Evolutionary conservation across 2,888 invertebrate genomes (phyloP), one percentile per base, ranked within the genome.

Genomic region (Hydroisotoma schaefferi): DNA sequence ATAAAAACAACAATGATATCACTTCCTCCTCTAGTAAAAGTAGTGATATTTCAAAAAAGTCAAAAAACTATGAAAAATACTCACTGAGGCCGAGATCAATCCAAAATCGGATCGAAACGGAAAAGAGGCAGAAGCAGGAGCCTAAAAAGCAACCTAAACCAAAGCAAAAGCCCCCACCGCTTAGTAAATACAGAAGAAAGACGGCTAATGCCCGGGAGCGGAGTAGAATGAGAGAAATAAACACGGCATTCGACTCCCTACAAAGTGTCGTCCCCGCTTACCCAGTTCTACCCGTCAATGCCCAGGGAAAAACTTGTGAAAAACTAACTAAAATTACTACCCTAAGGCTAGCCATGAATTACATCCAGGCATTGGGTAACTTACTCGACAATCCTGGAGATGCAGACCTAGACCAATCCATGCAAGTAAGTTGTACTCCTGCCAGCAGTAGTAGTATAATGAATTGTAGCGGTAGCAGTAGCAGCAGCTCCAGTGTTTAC

Each of bases 251-350:
- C 77, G 92, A 92, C 75, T 83, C 85, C 1, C 80, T 94, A 8
- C 81, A 90, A 25, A 81, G 83, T 18, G 88, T 87, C 25, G 86
- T 94, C 12, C 93, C 93, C 1, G 74, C 73, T 22, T 76, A 61
- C 73, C 77, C 48, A 56, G 58, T 64, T 40, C 66, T 66, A 47
- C 74, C 70, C 8, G 68, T 63, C 46, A 71, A 70, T 46, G 68
- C 71, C 40, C 72, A 69, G 22, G 73, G 73, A 47, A 71, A 72
- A 60, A 71, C 40, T 85, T 68, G 85, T 76, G 89, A 90, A 75
- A 90, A 90, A 76, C 80, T 90, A 67, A 93, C 93, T 49, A 93
- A 93, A 79, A 93, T 93, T 72, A 90, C 92, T 3, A 92, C 92
- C 0, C 78, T 93, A 48, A 80, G 90, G 33, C 79, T 92, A 63